Conservation (phyloP, 2,113 vertebrate genomes). For the Chloropsis hardwickii region DNA sequence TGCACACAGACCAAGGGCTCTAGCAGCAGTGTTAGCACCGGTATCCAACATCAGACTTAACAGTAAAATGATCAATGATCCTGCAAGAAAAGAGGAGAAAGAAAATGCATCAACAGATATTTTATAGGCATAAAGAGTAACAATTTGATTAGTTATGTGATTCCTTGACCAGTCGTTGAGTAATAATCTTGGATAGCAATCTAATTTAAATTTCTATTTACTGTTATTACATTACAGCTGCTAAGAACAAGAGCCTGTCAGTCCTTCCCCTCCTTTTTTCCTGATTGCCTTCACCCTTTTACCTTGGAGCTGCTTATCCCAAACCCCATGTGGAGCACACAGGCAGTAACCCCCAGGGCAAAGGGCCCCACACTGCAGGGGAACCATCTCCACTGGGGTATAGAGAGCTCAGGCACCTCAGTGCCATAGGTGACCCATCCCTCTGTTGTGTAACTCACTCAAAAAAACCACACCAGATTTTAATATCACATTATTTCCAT, state of each 20-base stretch:
- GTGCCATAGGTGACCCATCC: neutral
- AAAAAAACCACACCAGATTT: neutral
- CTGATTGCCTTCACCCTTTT: neutral
- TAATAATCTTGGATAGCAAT: neutral
- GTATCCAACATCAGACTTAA: neutral
- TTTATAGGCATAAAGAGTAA: neutral
- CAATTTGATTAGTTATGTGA: neutral
- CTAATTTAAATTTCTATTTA: neutral
- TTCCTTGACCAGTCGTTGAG: neutral
- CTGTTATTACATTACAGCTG: neutral
- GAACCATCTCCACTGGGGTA: rapidly evolving
- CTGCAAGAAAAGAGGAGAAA: neutral
- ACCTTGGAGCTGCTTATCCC: neutral
- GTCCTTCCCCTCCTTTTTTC: neutral
- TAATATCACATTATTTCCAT: neutral
- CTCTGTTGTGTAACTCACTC: rapidly evolving
- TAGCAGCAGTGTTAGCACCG: neutral
- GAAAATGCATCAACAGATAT: neutral
- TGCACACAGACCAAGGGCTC: rapidly evolving
- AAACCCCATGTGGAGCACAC: rapidly evolving
- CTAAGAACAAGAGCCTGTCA: neutral
- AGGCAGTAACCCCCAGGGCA: neutral
- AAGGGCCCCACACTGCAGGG: neutral
- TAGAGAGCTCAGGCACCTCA: neutral
- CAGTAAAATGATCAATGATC: neutral